A percentile compares a stretch with the other conserved stretches of the same genome.
Evolutionary conservation across 2,113 vertebrate species (phyloP).

Genomic region (Thamnophis sirtalis): DNA sequence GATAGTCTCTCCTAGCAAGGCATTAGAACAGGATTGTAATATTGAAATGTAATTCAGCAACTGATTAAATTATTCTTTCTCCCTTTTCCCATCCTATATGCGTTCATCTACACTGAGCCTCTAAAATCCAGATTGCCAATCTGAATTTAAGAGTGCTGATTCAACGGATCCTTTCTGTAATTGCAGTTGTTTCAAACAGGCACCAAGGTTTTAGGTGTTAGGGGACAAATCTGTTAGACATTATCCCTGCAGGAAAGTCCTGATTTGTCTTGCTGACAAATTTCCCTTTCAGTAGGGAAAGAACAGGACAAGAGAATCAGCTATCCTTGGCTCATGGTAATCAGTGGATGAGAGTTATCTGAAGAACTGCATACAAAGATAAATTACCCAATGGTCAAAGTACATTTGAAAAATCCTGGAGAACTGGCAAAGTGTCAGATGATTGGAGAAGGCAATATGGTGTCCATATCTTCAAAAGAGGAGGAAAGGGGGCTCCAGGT

Average conservation of each 20-base stretch:
- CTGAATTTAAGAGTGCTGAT: background rate
- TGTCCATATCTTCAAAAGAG: background rate
- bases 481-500: background rate
- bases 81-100: background rate
- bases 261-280: background rate
- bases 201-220: background rate
- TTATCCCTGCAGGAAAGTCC: background rate
- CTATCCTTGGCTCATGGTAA: background rate
- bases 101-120: background rate
- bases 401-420: background rate
- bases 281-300: background rate
- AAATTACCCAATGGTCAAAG: background rate
- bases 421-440: background rate
- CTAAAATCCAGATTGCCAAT: background rate
- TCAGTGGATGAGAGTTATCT: background rate
- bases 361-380: background rate
- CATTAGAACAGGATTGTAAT: background rate
- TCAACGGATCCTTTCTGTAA: background rate
- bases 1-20: background rate
- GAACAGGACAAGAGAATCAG: background rate
- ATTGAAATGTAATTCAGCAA: background rate
- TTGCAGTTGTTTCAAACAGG: background rate
- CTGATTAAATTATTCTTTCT: background rate
- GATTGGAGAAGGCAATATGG: background rate
- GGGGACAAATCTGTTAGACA: background rate